A percentile compares a stretch with the other conserved stretches of the same genome.
Conservation (phyloP, 1,140 invertebrate species). For the Magallana ariakensis region DNA sequence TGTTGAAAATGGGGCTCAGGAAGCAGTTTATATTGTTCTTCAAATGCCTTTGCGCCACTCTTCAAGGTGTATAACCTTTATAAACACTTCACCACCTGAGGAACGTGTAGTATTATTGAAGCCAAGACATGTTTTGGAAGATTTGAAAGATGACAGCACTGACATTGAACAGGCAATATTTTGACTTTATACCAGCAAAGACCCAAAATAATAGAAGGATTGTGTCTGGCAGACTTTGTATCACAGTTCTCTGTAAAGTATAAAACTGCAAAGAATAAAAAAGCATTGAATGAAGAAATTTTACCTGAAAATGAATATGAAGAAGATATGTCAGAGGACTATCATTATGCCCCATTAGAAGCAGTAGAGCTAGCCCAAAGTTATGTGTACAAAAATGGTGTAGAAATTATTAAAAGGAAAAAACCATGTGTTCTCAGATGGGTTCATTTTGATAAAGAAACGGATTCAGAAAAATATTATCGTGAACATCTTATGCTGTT, state of each 20-base stretch:
- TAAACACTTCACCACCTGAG: constrained; percentile 55
- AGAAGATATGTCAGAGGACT: constrained; percentile 8
- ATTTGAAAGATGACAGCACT: constrained; percentile 43
- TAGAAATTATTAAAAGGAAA: constrained; percentile 17
- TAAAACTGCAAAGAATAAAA: constrained; percentile 28
- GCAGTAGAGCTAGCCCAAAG: neutral
- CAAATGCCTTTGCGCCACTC: constrained; percentile 55
- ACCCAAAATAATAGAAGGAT: constrained; percentile 44
- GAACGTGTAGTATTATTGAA: constrained; percentile 58
- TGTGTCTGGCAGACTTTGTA: constrained; percentile 52
- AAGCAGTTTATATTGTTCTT: constrained; percentile 52
- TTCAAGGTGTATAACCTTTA: constrained; percentile 53
- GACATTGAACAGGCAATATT: constrained; percentile 54
- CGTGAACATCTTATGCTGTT: constrained; percentile 55
- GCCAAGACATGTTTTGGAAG: constrained; percentile 19
- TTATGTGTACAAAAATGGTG: neutral
- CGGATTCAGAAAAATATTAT: constrained; percentile 58
- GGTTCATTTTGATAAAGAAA: constrained; percentile 44
- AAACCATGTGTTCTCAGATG: constrained; percentile 48
- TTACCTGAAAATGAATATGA: no score
- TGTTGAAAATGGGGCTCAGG: constrained; percentile 48
- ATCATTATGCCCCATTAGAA: constrained; percentile 41
- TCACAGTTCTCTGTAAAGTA: constrained; percentile 53
- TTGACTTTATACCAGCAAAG: constrained; percentile 46
- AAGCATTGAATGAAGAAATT: neutral